Evolutionary conservation across 1,140 invertebrate genomes (phyloP).

Genomic region (Drosophila aff.): DNA sequence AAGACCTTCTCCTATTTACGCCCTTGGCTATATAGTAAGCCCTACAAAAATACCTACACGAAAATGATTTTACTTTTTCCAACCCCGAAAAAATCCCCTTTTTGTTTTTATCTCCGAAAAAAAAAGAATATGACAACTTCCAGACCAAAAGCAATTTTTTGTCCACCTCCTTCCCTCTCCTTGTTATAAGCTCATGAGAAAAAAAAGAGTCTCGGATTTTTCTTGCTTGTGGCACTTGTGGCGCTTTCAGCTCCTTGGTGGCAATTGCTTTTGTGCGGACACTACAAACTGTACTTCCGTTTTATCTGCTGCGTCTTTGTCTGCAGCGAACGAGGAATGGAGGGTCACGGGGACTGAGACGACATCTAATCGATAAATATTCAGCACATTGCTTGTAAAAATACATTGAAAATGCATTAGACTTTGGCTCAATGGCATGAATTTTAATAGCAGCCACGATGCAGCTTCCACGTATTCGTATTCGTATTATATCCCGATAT

Average conservation of each 20-base stretch:
- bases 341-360: slow-evolving; percentile 15
- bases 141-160: slow-evolving; percentile 30
- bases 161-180: neutral
- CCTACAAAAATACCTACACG: slow-evolving; percentile 40
- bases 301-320: slow-evolving; percentile 72
- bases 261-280: slow-evolving; percentile 70
- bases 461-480: slow-evolving; percentile 20
- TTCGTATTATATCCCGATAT: slow-evolving; percentile 27
- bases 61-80: slow-evolving; percentile 52
- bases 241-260: slow-evolving; percentile 54
- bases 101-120: slow-evolving; percentile 25
- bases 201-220: slow-evolving; percentile 25
- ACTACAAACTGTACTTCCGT: slow-evolving; percentile 79
- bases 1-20: neutral
- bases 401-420: slow-evolving; percentile 83
- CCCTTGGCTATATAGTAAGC: slow-evolving; percentile 15
- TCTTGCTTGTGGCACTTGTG: slow-evolving; percentile 51
- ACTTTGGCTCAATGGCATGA: slow-evolving; percentile 65
- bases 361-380: slow-evolving; percentile 78
- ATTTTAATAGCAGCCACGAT: slow-evolving; percentile 56
- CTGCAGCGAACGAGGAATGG: slow-evolving; percentile 20
- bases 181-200: neutral
- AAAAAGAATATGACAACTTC: slow-evolving; percentile 39
- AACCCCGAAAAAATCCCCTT: slow-evolving; percentile 2
- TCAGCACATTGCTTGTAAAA: slow-evolving; percentile 71